phyloP scores from a whole-genome alignment of 2,113 vertebrate genomes.

The Scolopax mira region DNA sequence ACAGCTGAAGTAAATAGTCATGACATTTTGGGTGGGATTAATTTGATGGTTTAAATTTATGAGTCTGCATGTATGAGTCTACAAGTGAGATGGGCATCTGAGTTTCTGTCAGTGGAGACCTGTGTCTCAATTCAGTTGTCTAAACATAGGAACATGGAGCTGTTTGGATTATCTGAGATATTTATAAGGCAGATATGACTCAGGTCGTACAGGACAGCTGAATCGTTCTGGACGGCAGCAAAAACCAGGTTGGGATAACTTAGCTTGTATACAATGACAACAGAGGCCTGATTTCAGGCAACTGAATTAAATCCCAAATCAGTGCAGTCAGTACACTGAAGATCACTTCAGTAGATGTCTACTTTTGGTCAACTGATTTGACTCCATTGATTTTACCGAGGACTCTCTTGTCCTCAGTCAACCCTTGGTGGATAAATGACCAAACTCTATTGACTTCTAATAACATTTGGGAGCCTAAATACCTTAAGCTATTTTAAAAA shows the following conservation, averaged over 20 bases:
- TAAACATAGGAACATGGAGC: neutral
- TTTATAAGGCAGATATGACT: neutral
- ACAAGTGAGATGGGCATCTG: neutral
- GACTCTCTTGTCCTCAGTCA: neutral
- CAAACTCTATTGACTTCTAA: neutral
- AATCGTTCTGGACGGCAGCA: neutral
- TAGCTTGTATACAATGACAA: neutral
- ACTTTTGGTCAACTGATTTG: neutral
- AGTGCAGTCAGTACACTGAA: neutral
- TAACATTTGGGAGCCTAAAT: neutral
- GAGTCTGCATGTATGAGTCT: neutral
- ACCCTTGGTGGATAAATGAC: neutral
- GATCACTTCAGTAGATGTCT: neutral
- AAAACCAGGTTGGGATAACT: neutral
- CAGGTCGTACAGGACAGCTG: neutral
- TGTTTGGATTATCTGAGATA: neutral
- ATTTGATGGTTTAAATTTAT: neutral
- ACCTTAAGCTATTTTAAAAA: neutral
- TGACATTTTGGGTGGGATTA: neutral
- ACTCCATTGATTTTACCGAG: neutral
- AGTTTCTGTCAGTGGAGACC: neutral
- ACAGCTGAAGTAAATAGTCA: neutral
- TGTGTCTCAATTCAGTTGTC: neutral
- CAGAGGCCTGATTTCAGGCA: neutral
- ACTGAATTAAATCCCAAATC: neutral